Evolutionary conservation across 2,888 invertebrate species (phyloP), one percentile per base, ranked within the genome.

Genomic region (Endomychus coccineus): DNA sequence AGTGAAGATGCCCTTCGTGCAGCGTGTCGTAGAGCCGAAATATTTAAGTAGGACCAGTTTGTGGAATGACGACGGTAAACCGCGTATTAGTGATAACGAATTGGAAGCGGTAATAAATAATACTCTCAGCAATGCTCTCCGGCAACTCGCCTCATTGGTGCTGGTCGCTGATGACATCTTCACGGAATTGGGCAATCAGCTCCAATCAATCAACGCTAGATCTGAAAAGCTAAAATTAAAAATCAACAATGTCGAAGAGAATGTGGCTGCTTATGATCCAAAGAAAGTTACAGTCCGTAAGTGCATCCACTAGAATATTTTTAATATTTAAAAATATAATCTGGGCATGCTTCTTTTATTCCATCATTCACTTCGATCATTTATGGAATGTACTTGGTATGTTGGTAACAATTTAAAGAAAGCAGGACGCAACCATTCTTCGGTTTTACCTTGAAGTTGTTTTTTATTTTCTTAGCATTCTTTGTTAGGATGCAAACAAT

Each of bases 241-340:
- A 62, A 75, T 91, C 52, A 73, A 73, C 51, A 70, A 68, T 52
- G 76, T 90, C 53, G 81, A 82, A 60, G 77, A 76, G 51, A 74
- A 76, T 55, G 81, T 88, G 55, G 74, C 73, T 55, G 71, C 72
- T 46, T 82, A 78, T 68, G 87, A 91, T 68, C 89, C 91, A 42
- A 89, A 87, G 74, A 82, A 81, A 68, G 85, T 90, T 63, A 79
- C 88, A 81, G 89, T 91, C 74, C 90, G 91, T 91, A 74, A 91
- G 91, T 91, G 72, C 6, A n/a, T n/a, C n/a, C n/a, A n/a, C n/a
- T n/a, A n/a, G n/a, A n/a, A n/a, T n/a, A n/a, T n/a, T n/a, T n/a
- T n/a, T n/a, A n/a, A n/a, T n/a, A n/a, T n/a, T n/a, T n/a, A n/a
- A n/a, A n/a, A n/a, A n/a, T n/a, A n/a, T n/a, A n/a, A n/a, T n/a